Conservation (phyloP, 2,113 vertebrate genomes). For the Oenanthe melanoleuca region DNA sequence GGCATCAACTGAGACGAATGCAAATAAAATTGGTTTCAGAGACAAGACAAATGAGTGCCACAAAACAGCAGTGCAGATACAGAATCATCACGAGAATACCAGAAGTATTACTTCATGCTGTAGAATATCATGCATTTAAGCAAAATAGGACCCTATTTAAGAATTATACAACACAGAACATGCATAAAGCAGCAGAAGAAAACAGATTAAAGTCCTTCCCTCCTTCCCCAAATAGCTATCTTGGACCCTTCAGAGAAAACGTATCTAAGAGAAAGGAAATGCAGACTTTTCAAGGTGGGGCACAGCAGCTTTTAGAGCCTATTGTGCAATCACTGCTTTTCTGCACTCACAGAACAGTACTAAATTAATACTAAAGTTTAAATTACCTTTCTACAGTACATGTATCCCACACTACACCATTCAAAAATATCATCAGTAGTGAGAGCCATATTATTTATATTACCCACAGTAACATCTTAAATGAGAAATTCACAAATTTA, state of each 20-base stretch:
- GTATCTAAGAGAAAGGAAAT: constrained; percentile 4
- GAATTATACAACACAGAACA: neutral
- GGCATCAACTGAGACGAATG: constrained; percentile 4
- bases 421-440: neutral
- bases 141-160: constrained; percentile 11
- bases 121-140: neutral
- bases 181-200: neutral
- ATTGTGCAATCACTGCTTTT: neutral
- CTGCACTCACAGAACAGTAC: neutral
- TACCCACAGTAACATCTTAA: neutral
- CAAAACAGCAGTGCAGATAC: neutral
- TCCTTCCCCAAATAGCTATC: neutral
- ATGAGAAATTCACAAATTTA: neutral
- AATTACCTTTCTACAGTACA: neutral
- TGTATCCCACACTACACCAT: neutral
- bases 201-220: neutral
- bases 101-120: constrained; percentile 22
- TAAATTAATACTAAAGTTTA: neutral
- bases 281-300: neutral
- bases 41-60: neutral
- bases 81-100: neutral
- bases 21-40: neutral
- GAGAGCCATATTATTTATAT: neutral
- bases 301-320: neutral
- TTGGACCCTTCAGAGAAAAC: neutral